Conservation (phyloP, 23 tunicate species). For the Phallusia fumigata region DNA sequence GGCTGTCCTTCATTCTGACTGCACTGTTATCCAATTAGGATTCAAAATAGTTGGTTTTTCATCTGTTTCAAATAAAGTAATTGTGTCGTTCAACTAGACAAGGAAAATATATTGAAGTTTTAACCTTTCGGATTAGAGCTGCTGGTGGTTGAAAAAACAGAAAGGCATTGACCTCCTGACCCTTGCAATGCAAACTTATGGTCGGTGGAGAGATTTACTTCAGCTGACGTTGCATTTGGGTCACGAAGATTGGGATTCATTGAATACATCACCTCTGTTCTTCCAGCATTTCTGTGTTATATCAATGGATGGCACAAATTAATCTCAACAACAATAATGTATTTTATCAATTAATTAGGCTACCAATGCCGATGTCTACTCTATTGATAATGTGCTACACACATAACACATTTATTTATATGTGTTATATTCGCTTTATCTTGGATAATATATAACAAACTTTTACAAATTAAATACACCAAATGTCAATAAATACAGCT, state of each 20-base stretch:
- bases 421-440: neutral
- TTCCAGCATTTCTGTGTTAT: conserved; percentile 52
- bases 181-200: conserved; percentile 81
- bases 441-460: neutral
- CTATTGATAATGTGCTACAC: too few relatives aligned
- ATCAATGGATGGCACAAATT: too few relatives aligned
- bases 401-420: neutral
- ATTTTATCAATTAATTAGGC: too few relatives aligned
- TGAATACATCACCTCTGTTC: conserved; percentile 68
- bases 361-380: too few relatives aligned
- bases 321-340: too few relatives aligned
- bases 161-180: conserved; percentile 67
- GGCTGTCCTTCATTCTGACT: too few relatives aligned
- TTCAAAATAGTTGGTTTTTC: too few relatives aligned
- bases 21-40: too few relatives aligned
- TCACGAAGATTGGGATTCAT: conserved; percentile 48
- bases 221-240: conserved; percentile 13
- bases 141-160: conserved; percentile 68
- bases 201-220: conserved; percentile 42
- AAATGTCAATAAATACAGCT: neutral
- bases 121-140: conserved; percentile 14
- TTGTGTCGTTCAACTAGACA: too few relatives aligned
- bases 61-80: too few relatives aligned
- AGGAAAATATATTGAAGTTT: too few relatives aligned
- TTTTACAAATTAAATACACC: too few relatives aligned